Evolutionary conservation across 2,113 vertebrate species (phyloP).

Genomic region (Gambusia affinis): DNA sequence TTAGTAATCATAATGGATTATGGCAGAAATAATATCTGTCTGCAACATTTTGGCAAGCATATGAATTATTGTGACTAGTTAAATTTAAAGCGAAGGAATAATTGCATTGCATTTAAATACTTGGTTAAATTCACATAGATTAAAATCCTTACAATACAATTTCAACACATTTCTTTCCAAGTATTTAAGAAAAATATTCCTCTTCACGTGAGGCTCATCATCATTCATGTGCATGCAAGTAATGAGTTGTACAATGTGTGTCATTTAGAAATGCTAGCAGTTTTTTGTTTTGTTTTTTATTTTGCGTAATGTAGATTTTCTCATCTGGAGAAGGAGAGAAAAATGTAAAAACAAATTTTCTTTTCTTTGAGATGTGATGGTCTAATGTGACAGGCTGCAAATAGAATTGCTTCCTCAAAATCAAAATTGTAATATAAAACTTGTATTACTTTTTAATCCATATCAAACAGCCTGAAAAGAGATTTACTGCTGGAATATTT

Average conservation of each 20-base stretch:
- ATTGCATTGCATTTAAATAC: no score
- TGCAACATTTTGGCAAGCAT: no score
- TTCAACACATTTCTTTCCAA: no score
- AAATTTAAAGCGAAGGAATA: no score
- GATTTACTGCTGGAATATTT: constrained; percentile 34
- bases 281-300: neutral
- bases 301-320: neutral
- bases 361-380: neutral
- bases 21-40: no score
- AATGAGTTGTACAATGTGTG: neutral
- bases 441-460: constrained; percentile 5
- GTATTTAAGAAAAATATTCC: neutral
- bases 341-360: neutral
- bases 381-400: neutral
- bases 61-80: no score
- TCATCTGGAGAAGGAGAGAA: no score
- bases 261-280: neutral
- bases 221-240: neutral
- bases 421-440: constrained; percentile 6
- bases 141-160: no score
- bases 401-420: neutral
- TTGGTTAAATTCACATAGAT: no score
- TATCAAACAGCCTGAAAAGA: constrained; percentile 6
- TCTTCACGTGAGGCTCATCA: neutral
- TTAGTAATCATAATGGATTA: no score